phyloP scores from a whole-genome alignment of 2,888 invertebrate genomes.

The Isotomurus palustris region DNA sequence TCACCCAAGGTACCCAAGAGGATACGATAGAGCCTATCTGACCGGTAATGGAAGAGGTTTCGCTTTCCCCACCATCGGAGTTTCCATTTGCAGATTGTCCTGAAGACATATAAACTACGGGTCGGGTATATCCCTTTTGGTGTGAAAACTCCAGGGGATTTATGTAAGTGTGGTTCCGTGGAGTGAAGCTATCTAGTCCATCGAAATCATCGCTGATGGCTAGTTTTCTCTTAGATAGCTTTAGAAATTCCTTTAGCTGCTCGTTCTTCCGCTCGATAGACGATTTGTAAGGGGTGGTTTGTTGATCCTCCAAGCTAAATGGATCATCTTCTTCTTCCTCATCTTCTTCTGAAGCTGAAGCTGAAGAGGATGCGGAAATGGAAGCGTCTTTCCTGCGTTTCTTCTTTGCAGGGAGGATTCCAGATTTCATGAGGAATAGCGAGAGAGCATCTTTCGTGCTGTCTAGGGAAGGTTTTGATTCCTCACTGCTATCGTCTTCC shows the following conservation, averaged over 20 bases:
- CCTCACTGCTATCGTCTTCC: conserved; percentile 6
- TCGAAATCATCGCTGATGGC: not conserved
- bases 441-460: conserved; percentile 6
- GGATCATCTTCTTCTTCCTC: not conserved
- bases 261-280: too few relatives aligned
- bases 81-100: not conserved
- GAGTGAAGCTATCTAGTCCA: not conserved
- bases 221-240: not conserved
- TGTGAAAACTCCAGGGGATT: not conserved
- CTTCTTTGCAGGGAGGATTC: not conserved
- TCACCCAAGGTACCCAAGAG: conserved; percentile 10
- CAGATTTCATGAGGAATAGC: conserved; percentile 4
- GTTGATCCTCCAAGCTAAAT: too few relatives aligned
- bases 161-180: not conserved
- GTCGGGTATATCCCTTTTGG: conserved; percentile 1
- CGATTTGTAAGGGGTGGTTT: too few relatives aligned
- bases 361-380: not conserved
- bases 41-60: not conserved
- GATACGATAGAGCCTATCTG: conserved; percentile 6
- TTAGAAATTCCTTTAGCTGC: too few relatives aligned
- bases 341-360: not conserved
- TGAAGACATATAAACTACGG: not conserved
- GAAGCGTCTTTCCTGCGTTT: too few relatives aligned
- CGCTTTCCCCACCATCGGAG: not conserved
- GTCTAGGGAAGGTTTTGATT: not conserved